Evolutionary conservation across 2,888 invertebrate genomes (phyloP).

Genomic region (Helobdella robusta): DNA sequence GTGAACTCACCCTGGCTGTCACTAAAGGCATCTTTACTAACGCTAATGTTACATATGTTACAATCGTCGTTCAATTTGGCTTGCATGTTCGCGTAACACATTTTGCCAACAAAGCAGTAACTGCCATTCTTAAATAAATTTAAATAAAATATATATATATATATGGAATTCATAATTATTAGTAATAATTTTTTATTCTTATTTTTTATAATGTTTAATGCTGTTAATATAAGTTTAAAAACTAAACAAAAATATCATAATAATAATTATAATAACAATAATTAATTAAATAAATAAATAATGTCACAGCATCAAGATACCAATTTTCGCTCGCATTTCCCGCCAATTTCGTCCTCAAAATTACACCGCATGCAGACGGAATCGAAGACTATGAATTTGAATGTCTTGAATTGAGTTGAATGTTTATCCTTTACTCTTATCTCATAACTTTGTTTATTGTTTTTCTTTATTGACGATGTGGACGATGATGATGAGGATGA

Average conservation of each 20-base stretch:
- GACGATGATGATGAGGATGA: too few relatives aligned
- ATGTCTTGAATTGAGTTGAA: background rate
- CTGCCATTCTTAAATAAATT: background rate
- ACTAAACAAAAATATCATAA: too few relatives aligned
- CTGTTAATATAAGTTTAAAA: too few relatives aligned
- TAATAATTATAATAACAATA: background rate
- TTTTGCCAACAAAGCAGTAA: constrained; percentile 9
- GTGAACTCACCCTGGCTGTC: constrained; percentile 6
- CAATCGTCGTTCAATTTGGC: background rate
- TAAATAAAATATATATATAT: too few relatives aligned
- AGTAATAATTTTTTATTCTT: background rate
- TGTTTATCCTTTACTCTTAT: background rate
- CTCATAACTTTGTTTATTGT: background rate
- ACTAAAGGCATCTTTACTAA: background rate
- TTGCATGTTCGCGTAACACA: constrained; percentile 8
- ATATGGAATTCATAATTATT: background rate
- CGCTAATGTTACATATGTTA: constrained; percentile 13
- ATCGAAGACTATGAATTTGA: constrained; percentile 16
- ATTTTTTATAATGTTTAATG: too few relatives aligned
- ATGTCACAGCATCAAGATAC: background rate
- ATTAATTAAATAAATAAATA: background rate
- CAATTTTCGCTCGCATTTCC: background rate
- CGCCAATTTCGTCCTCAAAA: background rate
- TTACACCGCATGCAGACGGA: constrained; percentile 11
- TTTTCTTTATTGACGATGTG: background rate